Percentiles rank a stretch among this genome's conserved stretches.
Conservation (phyloP, 2,888 invertebrate species). For the Tricholauxania praeusta region DNA sequence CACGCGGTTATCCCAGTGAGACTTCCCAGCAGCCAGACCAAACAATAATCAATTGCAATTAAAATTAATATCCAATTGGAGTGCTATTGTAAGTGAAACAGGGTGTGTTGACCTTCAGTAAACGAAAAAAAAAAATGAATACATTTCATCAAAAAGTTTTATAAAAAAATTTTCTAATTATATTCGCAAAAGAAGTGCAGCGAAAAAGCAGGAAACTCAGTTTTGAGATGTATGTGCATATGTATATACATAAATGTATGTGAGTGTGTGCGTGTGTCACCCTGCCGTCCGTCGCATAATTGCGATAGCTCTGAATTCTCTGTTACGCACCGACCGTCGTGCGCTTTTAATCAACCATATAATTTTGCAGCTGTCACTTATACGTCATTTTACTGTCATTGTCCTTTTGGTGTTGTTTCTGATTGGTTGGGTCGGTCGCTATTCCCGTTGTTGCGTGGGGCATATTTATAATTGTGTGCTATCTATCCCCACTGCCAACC, state of each 20-base stretch:
- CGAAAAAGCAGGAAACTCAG: background rate
- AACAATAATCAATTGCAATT: no score
- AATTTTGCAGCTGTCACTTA: constrained; percentile 30
- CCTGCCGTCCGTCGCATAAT: background rate
- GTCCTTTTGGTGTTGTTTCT: constrained; percentile 27
- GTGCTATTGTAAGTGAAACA: background rate
- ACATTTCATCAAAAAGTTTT: background rate
- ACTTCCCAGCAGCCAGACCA: no score
- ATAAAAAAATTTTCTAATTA: background rate
- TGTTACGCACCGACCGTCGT: background rate
- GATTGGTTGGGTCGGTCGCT: background rate
- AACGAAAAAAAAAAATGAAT: background rate
- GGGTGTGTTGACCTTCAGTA: constrained; percentile 2
- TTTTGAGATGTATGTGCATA: constrained; percentile 1
- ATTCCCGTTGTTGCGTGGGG: constrained; percentile 1
- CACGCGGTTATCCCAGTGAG: background rate
- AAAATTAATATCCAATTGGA: no score
- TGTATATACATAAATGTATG: constrained; percentile 25
- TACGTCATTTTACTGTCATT: constrained; percentile 32
- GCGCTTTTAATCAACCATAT: constrained; percentile 9
- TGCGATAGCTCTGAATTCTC: background rate
- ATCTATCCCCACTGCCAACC: background rate
- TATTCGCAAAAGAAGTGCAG: constrained; percentile 5
- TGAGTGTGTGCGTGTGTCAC: constrained; percentile 20
- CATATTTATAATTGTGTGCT: background rate